Conservation (phyloP, 2,113 vertebrate genomes). For the Struthidea cinerea region DNA sequence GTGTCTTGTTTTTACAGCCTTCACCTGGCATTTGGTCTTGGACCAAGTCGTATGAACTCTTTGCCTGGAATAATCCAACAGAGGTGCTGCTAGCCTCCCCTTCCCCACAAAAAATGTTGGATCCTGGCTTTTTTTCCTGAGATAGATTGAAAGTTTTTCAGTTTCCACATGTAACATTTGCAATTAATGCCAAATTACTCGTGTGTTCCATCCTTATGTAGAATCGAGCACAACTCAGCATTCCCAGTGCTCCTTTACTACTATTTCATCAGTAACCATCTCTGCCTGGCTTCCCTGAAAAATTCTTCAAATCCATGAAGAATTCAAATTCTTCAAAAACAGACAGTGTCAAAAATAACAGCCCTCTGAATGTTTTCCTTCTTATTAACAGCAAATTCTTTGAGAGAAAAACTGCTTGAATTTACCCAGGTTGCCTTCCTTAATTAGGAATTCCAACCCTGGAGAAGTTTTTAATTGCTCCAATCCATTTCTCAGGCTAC, state of each 20-base stretch:
- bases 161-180: background rate
- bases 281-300: background rate
- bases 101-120: fast-evolving
- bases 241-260: background rate
- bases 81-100: background rate
- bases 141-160: background rate
- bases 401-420: background rate
- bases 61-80: background rate
- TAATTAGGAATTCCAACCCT: background rate
- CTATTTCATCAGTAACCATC: background rate
- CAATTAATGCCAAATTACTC: background rate
- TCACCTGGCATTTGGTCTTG: background rate
- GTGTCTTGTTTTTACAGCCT: background rate
- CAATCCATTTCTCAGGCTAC: background rate
- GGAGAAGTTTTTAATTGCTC: background rate
- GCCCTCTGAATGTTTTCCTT: background rate
- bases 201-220: background rate
- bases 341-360: background rate
- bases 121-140: background rate
- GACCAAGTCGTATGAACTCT: background rate
- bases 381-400: background rate
- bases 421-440: background rate
- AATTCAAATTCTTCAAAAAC: background rate
- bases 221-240: background rate
- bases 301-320: background rate